Base-by-base conservation (phyloP, 64 coral and sea anemone species). In the Montipora capricornis region DNA sequence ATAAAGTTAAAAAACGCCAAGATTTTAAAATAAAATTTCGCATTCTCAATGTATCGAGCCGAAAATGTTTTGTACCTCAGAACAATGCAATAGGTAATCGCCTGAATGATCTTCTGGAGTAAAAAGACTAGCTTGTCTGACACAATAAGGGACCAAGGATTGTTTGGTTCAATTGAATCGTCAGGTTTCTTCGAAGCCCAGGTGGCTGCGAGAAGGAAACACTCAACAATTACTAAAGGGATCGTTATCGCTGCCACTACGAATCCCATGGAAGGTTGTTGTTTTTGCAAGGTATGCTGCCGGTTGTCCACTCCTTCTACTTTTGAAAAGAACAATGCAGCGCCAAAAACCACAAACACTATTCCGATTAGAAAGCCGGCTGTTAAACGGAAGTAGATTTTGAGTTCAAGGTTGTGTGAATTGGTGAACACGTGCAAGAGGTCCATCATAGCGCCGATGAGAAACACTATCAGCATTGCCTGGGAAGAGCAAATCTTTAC, bases 251-350 rank as follows among this genome's bases (percentile, higher is more conserved):
- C 83, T 24, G 55, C 79, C 2, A 95, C 94, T 2, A 95, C 89
- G 17, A 95, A 78, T 9, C 94, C 94, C 94, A 95, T 95, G 49
- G 89, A 95, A 8, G 94, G 94, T 49, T 95, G 94, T 9, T 95
- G 94, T 52, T 55, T 47, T 2, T 79, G 82, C 5, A 95, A 50
- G 5, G 64, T 80, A n/a, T 1, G 9, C 7, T 68, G 81, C 44
- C 61, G 6, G 53, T 57, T 17, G 62, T 2, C 16, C 12, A 0
- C 45, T 6, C 68, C 60, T 69, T 69, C 81, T 53, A 80, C 79
- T 55, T 83, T 94, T 20, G 64, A 48, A 45, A 94, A 94, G 58
- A 94, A 94, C 3, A 77, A 5, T 8, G 8, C 20, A 8, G 93
- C 93, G 20, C 93, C 93, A 78, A 64, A 64, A 0, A 90, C 22